Base-by-base conservation (phyloP, 2,113 vertebrate species). In the Gracilinanus agilis region DNA sequence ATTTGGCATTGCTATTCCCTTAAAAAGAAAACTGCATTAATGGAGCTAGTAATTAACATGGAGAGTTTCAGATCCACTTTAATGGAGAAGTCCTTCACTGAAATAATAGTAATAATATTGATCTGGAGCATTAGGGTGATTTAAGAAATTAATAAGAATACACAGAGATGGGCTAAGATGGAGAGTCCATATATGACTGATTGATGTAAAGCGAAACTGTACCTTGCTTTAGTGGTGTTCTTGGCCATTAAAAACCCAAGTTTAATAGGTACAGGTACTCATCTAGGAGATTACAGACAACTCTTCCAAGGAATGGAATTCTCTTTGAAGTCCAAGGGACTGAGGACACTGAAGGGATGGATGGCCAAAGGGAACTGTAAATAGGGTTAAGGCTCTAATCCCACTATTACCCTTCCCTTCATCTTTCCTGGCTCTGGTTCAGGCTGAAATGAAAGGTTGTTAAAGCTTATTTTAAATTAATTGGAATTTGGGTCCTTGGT, bases 201-300 rank as follows among this genome's bases (percentile, higher is more conserved):
- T 96, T 93, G 94, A 93, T 91, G 95, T 95, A 97, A 96, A 97
- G 96, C 96, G 90, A 94, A 97, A 56, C 91, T 96, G 23, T 94
- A 93, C 55, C 95, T 83, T 83, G 34, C 67, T 16, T 40, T 83
- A 83, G n/a, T 8, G 40, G n/a, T 83, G 34, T 83, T 83, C 67
- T 83, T 7, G 23, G 34, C 7, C 67, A 83, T 83, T 83, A 83
- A 83, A 83, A 83, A 83, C 19, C 67, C 67, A 40, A 83, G 67
- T 40, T 83, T 83, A 83, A 83, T 83, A 40, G 67, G n/a, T 19
- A 40, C 40, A 83, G 19, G 6, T 83, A 49, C 19, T 83, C 67
- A 16, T 83, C 19, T 2, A 83, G 67, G 67, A 83, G 34, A 83
- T 19, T 23, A 40, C 67, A 83, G 67, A 40, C n/a, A 83, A 83